phyloP scores from a whole-genome alignment of 1,140 invertebrate species.

The Lithobius niger region DNA sequence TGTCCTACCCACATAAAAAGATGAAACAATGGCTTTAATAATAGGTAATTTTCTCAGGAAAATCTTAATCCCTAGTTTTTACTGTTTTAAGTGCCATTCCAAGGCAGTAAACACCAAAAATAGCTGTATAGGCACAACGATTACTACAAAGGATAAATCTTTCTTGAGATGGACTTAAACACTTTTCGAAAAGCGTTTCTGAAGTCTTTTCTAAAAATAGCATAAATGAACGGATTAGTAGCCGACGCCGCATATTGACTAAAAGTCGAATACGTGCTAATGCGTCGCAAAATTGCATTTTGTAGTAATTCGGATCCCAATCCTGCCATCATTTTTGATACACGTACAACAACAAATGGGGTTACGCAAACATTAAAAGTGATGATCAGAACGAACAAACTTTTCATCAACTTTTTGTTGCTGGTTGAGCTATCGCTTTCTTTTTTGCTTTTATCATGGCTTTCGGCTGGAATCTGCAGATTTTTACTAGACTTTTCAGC shows the following conservation, averaged over 20 bases:
- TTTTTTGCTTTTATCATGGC: neutral
- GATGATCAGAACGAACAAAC: constrained; percentile 7
- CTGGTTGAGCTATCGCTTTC: neutral
- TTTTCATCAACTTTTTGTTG: constrained; percentile 11
- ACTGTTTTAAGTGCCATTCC: no score
- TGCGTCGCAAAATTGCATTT: neutral
- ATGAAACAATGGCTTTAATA: no score
- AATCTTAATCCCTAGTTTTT: no score
- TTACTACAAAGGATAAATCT: neutral
- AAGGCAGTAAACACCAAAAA: no score
- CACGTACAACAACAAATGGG: constrained; percentile 1
- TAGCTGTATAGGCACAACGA: neutral
- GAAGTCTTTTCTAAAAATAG: constrained; percentile 13
- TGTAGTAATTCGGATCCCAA: no score
- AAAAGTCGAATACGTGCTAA: constrained; percentile 6
- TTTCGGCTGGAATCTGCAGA: neutral
- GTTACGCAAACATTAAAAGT: constrained; percentile 8
- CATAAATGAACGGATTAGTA: constrained; percentile 15
- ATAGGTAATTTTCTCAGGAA: no score
- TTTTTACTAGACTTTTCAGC: constrained; percentile 11
- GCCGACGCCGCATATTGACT: constrained; percentile 11
- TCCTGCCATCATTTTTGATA: neutral
- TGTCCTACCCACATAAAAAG: no score
- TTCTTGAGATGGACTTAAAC: neutral
- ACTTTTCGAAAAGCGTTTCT: constrained; percentile 12